These are phyloP conservation scores for Ecliptopera silaceata DNA, from an alignment of 2,888 invertebrate species.

Conservation along the genomic window DNA sequence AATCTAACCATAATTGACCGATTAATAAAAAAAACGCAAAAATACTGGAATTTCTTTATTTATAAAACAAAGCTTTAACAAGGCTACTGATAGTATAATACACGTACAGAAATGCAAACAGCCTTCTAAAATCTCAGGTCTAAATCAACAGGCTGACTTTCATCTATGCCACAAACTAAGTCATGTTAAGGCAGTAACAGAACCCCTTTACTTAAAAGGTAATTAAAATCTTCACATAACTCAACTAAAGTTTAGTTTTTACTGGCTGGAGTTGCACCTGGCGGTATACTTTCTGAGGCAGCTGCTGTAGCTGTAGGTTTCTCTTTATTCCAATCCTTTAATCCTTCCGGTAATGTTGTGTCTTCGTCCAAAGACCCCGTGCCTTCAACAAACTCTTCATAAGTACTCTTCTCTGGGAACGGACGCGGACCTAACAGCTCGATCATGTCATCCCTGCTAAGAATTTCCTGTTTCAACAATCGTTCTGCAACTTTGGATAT, in stretches of 20 bases:
- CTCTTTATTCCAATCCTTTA: slow-evolving; percentile 97
- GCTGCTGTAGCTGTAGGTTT: slow-evolving; percentile 54
- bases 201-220: slow-evolving; percentile 72
- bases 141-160: slow-evolving; percentile 38
- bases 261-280: slow-evolving; percentile 47
- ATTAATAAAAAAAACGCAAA: slow-evolving; percentile 31
- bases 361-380: slow-evolving; percentile 99
- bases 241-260: slow-evolving; percentile 63
- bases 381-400: slow-evolving; percentile 99
- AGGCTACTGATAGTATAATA: slow-evolving; percentile 44
- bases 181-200: slow-evolving; percentile 48
- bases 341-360: slow-evolving; percentile 95
- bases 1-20: no score
- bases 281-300: slow-evolving; percentile 56
- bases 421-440: slow-evolving; percentile 96
- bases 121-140: slow-evolving; percentile 35
- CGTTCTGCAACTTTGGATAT: slow-evolving; percentile 95
- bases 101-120: slow-evolving; percentile 37
- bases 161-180: slow-evolving; percentile 43
- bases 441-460: slow-evolving; percentile 98
- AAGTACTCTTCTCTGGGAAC: slow-evolving; percentile 99
- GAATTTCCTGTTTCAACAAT: slow-evolving; percentile 95
- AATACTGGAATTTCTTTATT: slow-evolving; percentile 68
- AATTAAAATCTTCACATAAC: slow-evolving; percentile 69
- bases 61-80: slow-evolving; percentile 57